Evolutionary conservation across 2,888 invertebrate species (phyloP).

Genomic region (Tenthredo mesomela): DNA sequence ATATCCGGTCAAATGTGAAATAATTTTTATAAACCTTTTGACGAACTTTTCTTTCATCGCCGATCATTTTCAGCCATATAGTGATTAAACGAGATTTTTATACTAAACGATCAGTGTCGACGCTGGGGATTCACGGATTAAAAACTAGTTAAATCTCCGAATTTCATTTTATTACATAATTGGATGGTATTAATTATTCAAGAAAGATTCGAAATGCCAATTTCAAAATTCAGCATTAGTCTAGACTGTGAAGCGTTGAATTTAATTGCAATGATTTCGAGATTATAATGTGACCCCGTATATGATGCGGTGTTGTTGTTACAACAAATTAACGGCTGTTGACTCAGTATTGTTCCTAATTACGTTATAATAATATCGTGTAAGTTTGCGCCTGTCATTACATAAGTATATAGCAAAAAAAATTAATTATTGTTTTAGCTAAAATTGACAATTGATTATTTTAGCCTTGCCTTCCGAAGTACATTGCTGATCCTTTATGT

Average conservation of each 20-base stretch:
- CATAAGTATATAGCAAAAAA: not conserved
- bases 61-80: not conserved
- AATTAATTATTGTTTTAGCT: not conserved
- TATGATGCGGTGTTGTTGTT: not conserved
- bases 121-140: not conserved
- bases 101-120: not conserved
- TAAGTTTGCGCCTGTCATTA: not conserved
- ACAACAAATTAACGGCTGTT: slow-evolving; percentile 6
- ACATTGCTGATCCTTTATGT: not conserved
- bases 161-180: not conserved
- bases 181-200: not conserved
- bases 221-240: not conserved
- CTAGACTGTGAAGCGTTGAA: not conserved
- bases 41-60: too few relatives aligned
- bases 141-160: not conserved
- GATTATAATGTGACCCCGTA: not conserved
- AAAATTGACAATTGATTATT: slow-evolving; percentile 34
- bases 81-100: not conserved
- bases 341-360: slow-evolving; percentile 32
- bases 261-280: not conserved
- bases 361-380: slow-evolving; percentile 37
- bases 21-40: not conserved
- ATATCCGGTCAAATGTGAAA: not conserved
- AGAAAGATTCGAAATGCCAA: not conserved
- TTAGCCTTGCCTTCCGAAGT: not conserved